A percentile compares a stretch with the other conserved stretches of the same genome.
phyloP scores from a whole-genome alignment of 2,888 invertebrate species.

The Ichneumoninae sp. region DNA sequence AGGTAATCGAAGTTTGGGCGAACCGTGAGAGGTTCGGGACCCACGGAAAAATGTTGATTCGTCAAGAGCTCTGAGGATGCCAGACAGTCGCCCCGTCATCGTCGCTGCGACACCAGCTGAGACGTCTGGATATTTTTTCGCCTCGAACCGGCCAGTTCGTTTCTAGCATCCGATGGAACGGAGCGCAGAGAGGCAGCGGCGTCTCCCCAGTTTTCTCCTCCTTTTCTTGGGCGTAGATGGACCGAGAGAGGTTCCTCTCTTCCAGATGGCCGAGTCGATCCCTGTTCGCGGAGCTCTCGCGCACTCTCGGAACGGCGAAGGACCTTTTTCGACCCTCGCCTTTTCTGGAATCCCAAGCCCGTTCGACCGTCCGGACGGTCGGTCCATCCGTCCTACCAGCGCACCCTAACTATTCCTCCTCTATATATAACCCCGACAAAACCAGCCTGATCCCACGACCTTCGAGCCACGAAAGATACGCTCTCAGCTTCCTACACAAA shows the following conservation, averaged over 20 bases:
- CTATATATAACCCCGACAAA: constrained; percentile 46
- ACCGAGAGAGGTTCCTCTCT: constrained; percentile 45
- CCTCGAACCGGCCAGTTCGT: constrained; percentile 13
- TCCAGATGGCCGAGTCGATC: constrained; percentile 62
- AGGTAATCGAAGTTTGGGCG: too few species aligned
- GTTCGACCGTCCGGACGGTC: constrained; percentile 51
- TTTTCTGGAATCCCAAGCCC: constrained; percentile 68
- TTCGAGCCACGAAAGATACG: constrained; percentile 62
- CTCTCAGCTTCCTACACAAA: constrained; percentile 45
- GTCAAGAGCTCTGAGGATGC: constrained; percentile 20
- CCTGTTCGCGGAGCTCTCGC: constrained; percentile 7
- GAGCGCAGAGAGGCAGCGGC: constrained; percentile 5
- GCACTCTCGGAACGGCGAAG: constrained; percentile 27
- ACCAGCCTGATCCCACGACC: constrained; percentile 69
- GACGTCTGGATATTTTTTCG: constrained; percentile 33
- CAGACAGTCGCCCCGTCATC: constrained; percentile 56
- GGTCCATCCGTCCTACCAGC: constrained; percentile 35
- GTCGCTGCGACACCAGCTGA: constrained; percentile 55
- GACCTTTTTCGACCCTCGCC: constrained; percentile 67
- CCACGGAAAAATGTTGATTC: constrained; percentile 10
- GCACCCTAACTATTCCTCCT: neutral
- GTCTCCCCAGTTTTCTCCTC: constrained; percentile 48
- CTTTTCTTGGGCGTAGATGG: constrained; percentile 23
- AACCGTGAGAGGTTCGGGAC: neutral
- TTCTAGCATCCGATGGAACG: constrained; percentile 19